Conservation (phyloP, 92 coral and sea anemone genomes). For the Actinernus sp. region DNA sequence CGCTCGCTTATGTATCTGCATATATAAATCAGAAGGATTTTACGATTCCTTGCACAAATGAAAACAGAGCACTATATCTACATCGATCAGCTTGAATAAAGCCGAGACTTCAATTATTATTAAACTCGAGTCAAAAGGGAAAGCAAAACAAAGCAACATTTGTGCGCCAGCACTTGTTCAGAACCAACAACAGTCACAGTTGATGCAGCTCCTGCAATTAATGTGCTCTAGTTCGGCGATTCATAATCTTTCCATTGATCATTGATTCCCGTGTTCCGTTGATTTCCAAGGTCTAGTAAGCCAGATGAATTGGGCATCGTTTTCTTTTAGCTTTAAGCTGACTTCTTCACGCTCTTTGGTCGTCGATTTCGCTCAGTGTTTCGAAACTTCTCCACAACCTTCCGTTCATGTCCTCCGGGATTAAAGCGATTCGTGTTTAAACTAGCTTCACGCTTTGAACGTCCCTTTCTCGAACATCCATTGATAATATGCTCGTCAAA, state of each 20-base stretch:
- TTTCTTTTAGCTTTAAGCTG: not conserved
- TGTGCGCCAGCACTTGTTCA: too few relatives aligned
- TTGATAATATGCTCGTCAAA: constrained; percentile 65
- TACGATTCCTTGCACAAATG: too few relatives aligned
- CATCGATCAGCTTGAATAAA: too few relatives aligned
- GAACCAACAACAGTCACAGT: too few relatives aligned
- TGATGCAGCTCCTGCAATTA: too few relatives aligned
- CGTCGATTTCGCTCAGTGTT: constrained; percentile 81
- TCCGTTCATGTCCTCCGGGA: constrained; percentile 95
- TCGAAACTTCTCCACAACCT: constrained; percentile 73
- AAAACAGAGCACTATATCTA: too few relatives aligned
- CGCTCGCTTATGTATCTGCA: too few relatives aligned
- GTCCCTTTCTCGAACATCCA: constrained; percentile 77
- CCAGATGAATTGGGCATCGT: not conserved
- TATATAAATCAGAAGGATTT: too few relatives aligned
- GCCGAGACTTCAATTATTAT: too few relatives aligned
- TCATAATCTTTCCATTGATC: constrained; percentile 6
- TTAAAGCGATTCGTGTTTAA: constrained; percentile 89
- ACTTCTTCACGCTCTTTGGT: constrained; percentile 10
- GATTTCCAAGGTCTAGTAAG: not conserved
- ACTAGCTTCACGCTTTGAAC: constrained; percentile 83
- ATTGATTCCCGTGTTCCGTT: not conserved
- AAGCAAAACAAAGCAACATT: too few relatives aligned
- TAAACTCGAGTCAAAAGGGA: too few relatives aligned
- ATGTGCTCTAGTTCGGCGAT: constrained; percentile 46